Percentiles rank a stretch among this genome's conserved stretches.
phyloP scores from a whole-genome alignment of 2,888 invertebrate genomes.

The Parthenolecanium corni region DNA sequence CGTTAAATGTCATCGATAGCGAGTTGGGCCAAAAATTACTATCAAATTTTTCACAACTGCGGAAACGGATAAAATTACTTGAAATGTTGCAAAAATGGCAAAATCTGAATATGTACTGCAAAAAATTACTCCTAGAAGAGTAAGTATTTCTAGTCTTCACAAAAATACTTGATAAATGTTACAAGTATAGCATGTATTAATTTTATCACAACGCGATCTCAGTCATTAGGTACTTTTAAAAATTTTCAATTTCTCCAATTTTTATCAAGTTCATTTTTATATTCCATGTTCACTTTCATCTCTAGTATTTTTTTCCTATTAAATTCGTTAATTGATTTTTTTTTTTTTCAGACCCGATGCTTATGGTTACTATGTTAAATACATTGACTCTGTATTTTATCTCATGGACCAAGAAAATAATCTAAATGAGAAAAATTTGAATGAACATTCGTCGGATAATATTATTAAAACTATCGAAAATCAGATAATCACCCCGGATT shows the following conservation, averaged over 20 bases:
- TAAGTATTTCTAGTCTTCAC: slow-evolving; percentile 40
- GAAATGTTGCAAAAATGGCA: slow-evolving; percentile 62
- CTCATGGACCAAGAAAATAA: slow-evolving; percentile 59
- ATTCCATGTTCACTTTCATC: too few relatives aligned
- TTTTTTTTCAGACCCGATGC: slow-evolving; percentile 47
- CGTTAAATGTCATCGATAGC: slow-evolving; percentile 67
- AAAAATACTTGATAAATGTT: slow-evolving; percentile 32
- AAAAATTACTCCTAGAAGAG: slow-evolving; percentile 61
- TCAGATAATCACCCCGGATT: slow-evolving; percentile 32
- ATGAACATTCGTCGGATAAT: too few relatives aligned
- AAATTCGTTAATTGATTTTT: too few relatives aligned
- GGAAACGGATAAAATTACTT: slow-evolving; percentile 61
- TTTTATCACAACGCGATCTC: too few relatives aligned
- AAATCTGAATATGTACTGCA: slow-evolving; percentile 60
- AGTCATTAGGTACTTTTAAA: background rate
- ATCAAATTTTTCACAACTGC: slow-evolving; percentile 51
- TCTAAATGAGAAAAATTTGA: slow-evolving; percentile 37
- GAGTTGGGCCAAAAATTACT: slow-evolving; percentile 57
- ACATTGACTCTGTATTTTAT: slow-evolving; percentile 40
- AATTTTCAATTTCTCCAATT: too few relatives aligned
- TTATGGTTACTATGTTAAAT: slow-evolving; percentile 42
- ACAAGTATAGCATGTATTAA: slow-evolving; percentile 33
- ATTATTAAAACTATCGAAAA: too few relatives aligned
- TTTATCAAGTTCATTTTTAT: too few relatives aligned
- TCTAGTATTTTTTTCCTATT: too few relatives aligned